Base-by-base conservation (phyloP, 2,888 invertebrate species). In the Lycia hirtaria region DNA sequence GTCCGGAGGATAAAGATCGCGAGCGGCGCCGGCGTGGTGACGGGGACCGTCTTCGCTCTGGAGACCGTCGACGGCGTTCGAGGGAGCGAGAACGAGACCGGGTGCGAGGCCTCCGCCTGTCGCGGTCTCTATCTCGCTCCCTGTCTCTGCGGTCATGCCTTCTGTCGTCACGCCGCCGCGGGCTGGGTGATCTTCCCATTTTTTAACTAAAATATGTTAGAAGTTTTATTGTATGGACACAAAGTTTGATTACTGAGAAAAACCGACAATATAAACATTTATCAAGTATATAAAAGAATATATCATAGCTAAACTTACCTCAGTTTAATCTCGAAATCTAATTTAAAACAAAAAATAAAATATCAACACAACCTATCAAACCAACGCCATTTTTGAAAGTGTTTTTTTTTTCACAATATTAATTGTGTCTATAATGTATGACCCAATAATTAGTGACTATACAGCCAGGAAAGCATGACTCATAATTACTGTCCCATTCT, bases 101-200 rank as follows among this genome's bases (percentile, higher is more conserved):
- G 40, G 85, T 85, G 35, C 90, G 80, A 44, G 75, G 87, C 67
- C 91, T 81, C 15, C 88, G 80, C 62, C 88, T 80, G 44, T 88
- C 87, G 51, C 92, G 84, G 64, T 88, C 88, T 62, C 90, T 80
- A 48, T 88, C 88, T 50, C 89, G 81, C 64, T 86, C 86, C 64
- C 87, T 71, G 30, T 85, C 85, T 64, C 87, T 71, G 30, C 80
- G 68, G 7, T 79, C 81, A 48, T 80, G 78, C 41, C 85, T 80
- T 62, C 86, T 75, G 35, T 88, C 88, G 38, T 89, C 89, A 68
- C 90, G 88, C 72, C 91, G 88, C 69, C 88, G 82, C 62, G 92
- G 92, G 74, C 92, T 92, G 56, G 92, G 92, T 75, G 92, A 89
- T 63, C 92, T 86, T 69, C 89, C 92, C 92, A 91, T 92, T 71